Percentiles rank a stretch among this genome's conserved stretches.
phyloP scores from a whole-genome alignment of 2,888 invertebrate species.

The Parascotia fuliginaria region DNA sequence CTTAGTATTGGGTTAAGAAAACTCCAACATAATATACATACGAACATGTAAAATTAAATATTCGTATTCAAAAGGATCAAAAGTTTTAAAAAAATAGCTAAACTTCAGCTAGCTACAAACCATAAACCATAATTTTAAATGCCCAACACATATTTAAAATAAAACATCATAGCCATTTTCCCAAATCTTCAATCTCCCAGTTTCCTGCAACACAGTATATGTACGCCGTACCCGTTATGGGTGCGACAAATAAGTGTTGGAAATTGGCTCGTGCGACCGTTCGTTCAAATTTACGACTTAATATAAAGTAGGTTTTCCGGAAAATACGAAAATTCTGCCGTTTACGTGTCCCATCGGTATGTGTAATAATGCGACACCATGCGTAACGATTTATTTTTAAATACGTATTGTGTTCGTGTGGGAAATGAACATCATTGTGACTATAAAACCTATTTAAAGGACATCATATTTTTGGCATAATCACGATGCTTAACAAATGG shows the following conservation, averaged over 20 bases:
- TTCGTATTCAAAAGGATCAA: too few species aligned
- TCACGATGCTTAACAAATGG: too few species aligned
- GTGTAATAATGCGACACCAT: constrained; percentile 33
- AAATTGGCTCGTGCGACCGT: constrained; percentile 64
- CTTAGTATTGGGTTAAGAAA: too few species aligned
- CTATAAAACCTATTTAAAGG: too few species aligned
- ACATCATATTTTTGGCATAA: too few species aligned
- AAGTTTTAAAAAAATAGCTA: too few species aligned
- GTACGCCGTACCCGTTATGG: constrained; percentile 32
- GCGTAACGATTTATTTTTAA: constrained; percentile 20
- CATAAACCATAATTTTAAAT: not conserved
- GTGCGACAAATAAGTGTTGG: constrained; percentile 60
- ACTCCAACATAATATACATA: too few species aligned
- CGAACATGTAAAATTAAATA: too few species aligned
- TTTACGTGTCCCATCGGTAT: constrained; percentile 51
- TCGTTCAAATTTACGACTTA: constrained; percentile 71
- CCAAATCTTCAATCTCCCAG: constrained; percentile 8
- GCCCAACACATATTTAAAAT: not conserved
- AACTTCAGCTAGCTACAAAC: too few species aligned
- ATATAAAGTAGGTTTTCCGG: constrained; percentile 69
- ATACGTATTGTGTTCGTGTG: not conserved
- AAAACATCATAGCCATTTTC: not conserved
- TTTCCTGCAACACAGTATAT: constrained; percentile 19
- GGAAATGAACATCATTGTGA: too few species aligned
- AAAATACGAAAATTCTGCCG: constrained; percentile 49